These are phyloP conservation scores for Agrenia bidenticulata DNA, from an alignment of 2,888 invertebrate species.

Conservation along the genomic window DNA sequence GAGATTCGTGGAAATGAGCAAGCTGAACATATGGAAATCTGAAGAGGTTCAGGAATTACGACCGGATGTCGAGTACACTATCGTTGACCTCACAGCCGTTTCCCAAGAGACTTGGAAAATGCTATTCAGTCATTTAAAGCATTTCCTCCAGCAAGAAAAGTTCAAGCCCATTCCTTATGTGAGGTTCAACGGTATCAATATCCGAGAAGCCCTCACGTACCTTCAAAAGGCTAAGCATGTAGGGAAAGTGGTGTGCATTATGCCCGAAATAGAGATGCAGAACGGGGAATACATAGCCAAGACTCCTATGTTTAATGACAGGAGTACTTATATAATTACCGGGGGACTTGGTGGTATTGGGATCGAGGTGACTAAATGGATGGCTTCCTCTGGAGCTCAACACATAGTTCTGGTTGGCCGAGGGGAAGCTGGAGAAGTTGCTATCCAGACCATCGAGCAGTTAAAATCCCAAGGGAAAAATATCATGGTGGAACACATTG, in stretches of 20 bases:
- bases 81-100: conserved; percentile 15
- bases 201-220: conserved; percentile 28
- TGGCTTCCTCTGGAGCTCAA: conserved; percentile 31
- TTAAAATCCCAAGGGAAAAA: not conserved
- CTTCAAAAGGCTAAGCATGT: conserved; percentile 35
- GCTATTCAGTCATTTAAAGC: conserved; percentile 13
- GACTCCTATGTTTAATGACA: conserved; percentile 31
- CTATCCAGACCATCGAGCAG: not conserved
- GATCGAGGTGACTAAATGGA: conserved; percentile 36
- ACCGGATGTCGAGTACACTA: conserved; percentile 30
- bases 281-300: conserved; percentile 10
- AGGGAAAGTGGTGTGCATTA: conserved; percentile 35
- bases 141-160: not conserved
- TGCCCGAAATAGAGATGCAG: conserved; percentile 31
- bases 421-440: conserved; percentile 18
- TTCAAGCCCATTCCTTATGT: conserved; percentile 25
- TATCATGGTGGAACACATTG: not conserved
- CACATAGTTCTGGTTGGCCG: conserved; percentile 27
- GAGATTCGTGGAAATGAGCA: conserved; percentile 26
- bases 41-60: conserved; percentile 24
- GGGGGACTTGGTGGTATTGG: conserved; percentile 44
- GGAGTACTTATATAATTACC: conserved; percentile 35
- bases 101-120: conserved; percentile 14
- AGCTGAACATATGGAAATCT: conserved; percentile 19
- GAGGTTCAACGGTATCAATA: conserved; percentile 21